Conservation (phyloP, 2,888 invertebrate genomes). For the Incurvaria masculella region DNA sequence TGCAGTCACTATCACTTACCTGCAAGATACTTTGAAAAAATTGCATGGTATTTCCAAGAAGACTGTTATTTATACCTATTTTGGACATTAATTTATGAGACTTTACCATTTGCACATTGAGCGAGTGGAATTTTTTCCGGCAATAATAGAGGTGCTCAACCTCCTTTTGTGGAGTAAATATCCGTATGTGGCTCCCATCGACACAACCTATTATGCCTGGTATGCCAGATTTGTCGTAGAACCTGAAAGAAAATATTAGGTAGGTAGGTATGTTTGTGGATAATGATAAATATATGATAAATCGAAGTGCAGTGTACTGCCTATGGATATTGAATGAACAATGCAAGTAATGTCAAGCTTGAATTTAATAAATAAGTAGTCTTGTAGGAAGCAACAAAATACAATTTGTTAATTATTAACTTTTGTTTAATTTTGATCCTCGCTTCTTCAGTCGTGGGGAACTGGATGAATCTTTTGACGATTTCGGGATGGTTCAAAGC, state of each 20-base stretch:
- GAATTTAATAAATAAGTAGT: neutral
- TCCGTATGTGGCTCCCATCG: conserved; percentile 8
- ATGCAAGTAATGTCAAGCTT: too few relatives aligned
- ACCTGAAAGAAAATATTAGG: neutral
- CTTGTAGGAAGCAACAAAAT: neutral
- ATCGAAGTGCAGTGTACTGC: too few relatives aligned
- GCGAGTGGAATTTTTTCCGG: conserved; percentile 17
- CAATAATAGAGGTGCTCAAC: neutral
- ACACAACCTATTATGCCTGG: conserved; percentile 11
- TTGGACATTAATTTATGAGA: neutral
- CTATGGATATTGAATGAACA: too few relatives aligned
- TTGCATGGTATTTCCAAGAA: neutral
- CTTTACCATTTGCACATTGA: conserved; percentile 19
- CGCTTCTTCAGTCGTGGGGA: neutral
- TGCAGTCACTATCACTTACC: conserved; percentile 18
- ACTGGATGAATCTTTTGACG: neutral
- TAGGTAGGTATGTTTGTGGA: neutral
- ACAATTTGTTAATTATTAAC: neutral
- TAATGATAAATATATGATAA: neutral
- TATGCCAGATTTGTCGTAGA: conserved; percentile 8
- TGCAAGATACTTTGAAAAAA: conserved; percentile 10
- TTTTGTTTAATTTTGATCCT: neutral
- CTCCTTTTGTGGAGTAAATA: neutral
- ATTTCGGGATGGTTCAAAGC: neutral
- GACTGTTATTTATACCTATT: neutral